Evolutionary conservation across 23 tunicate species (phyloP).

Genomic region (Halocynthia aurantium): DNA sequence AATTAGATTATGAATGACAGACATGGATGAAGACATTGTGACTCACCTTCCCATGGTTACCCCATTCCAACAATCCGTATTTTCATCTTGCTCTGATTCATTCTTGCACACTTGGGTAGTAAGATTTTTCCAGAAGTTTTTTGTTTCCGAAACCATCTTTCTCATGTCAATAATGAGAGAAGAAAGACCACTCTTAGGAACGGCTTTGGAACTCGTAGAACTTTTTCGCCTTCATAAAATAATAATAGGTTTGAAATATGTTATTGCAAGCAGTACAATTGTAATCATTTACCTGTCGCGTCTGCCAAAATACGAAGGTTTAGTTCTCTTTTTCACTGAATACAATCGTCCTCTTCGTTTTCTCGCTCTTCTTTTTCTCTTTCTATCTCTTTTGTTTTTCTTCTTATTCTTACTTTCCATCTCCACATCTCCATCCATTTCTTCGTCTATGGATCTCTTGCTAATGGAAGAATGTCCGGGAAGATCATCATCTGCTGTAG

Average conservation of each 20-base stretch:
- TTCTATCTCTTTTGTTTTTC: background rate
- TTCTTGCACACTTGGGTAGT: constrained; percentile 20
- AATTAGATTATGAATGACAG: too few species aligned
- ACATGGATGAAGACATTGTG: too few species aligned
- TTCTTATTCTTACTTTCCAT: background rate
- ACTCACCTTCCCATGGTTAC: constrained; percentile 9
- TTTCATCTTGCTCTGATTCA: background rate
- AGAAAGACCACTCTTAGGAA: background rate
- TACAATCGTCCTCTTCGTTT: background rate
- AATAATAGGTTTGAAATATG: too few species aligned
- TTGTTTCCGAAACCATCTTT: background rate
- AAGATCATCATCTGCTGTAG: background rate
- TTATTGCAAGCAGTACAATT: too few species aligned
- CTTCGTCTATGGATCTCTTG: background rate
- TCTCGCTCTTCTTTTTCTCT: background rate
- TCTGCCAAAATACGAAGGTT: too few species aligned
- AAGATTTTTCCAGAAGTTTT: constrained; percentile 19
- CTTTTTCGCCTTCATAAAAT: too few species aligned
- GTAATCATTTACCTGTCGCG: too few species aligned
- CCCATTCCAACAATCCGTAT: constrained; percentile 49
- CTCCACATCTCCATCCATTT: background rate
- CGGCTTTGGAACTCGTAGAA: too few species aligned
- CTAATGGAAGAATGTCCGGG: background rate
- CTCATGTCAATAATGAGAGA: constrained; percentile 14
- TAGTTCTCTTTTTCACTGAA: too few species aligned